phyloP scores from a whole-genome alignment of 2,797 vertebrate species.

The Aotus griseimembra region DNA sequence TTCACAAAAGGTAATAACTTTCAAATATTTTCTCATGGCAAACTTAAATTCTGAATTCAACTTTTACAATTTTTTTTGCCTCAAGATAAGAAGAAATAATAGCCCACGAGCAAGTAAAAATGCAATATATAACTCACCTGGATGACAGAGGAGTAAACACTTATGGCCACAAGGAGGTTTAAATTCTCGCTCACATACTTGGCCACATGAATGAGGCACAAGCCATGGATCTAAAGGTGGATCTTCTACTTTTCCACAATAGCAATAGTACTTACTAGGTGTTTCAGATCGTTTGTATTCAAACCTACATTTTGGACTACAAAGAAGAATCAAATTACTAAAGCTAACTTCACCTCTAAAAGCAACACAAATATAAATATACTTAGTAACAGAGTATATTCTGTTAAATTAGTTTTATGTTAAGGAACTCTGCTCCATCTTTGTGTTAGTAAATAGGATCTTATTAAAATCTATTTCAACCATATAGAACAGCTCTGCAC shows the following conservation, averaged over 20 bases:
- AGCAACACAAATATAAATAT: conserved; percentile 30
- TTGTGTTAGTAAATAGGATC: not conserved
- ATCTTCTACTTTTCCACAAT: conserved; percentile 96
- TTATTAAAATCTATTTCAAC: conserved; percentile 24
- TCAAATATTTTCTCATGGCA: not conserved
- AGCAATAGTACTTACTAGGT: conserved; percentile 94
- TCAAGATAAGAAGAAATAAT: conserved; percentile 41
- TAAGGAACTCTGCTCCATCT: not conserved
- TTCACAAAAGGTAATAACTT: conserved; percentile 43
- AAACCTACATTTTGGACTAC: conserved; percentile 96
- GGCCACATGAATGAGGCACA: conserved; percentile 96
- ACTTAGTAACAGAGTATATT: not conserved
- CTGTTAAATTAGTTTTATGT: not conserved
- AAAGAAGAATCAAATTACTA: conserved; percentile 41
- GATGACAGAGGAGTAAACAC: conserved; percentile 97
- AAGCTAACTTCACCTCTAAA: conserved; percentile 50
- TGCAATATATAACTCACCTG: conserved; percentile 87
- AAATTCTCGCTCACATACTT: conserved; percentile 93
- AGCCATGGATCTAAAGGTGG: conserved; percentile 95
- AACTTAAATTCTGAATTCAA: conserved; percentile 45
- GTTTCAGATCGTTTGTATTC: conserved; percentile 93
- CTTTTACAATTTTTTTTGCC: not conserved
- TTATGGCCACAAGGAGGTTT: conserved; percentile 94
- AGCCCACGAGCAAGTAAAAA: not conserved
- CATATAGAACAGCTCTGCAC: not conserved